Evolutionary conservation across 1,140 invertebrate genomes (phyloP).

Genomic region (Musca domestica): DNA sequence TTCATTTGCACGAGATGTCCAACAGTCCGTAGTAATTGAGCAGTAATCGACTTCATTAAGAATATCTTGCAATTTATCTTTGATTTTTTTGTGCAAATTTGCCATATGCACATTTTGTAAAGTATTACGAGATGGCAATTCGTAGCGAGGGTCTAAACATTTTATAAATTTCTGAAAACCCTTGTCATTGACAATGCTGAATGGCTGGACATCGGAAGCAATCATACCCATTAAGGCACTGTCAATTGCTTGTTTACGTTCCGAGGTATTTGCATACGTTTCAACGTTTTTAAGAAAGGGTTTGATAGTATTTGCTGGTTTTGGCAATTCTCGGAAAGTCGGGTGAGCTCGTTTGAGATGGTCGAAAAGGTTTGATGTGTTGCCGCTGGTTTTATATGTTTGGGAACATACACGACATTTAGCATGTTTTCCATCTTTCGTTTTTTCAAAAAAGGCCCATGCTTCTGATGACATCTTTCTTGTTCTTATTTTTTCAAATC

Average conservation of each 20-base stretch:
- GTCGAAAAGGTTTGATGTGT: background rate
- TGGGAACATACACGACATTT: background rate
- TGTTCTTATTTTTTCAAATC: too few relatives aligned
- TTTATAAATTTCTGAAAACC: background rate
- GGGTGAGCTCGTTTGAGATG: background rate
- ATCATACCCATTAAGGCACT: background rate
- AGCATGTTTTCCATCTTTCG: background rate
- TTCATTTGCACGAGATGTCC: slow-evolving; percentile 7
- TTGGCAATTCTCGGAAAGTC: background rate
- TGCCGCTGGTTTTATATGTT: background rate
- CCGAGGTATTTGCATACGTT: background rate
- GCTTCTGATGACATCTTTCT: background rate
- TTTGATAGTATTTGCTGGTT: background rate
- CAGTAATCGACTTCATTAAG: background rate
- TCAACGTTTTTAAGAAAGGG: background rate
- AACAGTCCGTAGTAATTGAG: background rate
- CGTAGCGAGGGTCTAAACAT: background rate
- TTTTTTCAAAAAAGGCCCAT: background rate
- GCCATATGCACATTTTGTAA: background rate
- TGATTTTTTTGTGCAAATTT: background rate
- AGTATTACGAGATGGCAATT: background rate
- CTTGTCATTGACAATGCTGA: background rate
- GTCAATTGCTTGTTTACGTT: background rate
- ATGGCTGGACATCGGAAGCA: background rate
- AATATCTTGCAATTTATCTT: background rate